These are phyloP conservation scores for Ceuthmochares aereus DNA, from an alignment of 2,113 vertebrate species.

Conservation along the genomic window DNA sequence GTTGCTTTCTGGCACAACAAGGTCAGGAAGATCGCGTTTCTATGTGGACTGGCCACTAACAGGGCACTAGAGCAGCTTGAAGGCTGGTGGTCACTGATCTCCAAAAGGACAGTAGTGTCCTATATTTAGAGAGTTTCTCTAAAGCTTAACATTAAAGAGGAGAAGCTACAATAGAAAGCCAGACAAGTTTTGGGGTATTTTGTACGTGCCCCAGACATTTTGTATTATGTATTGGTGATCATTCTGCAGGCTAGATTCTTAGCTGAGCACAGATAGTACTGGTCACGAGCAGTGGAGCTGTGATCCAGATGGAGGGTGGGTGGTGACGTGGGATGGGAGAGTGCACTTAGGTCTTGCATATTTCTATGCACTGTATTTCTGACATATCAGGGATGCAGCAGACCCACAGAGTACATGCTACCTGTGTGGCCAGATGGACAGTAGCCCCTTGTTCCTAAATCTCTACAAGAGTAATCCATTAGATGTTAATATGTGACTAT, in stretches of 20 bases:
- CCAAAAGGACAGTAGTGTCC: not conserved
- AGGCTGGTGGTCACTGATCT: not conserved
- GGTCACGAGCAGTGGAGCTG: accelerated
- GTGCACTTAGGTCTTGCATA: not conserved
- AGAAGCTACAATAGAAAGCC: not conserved
- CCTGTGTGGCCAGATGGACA: not conserved
- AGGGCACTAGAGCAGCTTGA: not conserved
- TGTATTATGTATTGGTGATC: not conserved
- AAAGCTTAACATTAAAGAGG: not conserved
- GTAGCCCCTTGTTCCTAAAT: not conserved
- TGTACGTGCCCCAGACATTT: not conserved
- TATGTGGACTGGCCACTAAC: not conserved
- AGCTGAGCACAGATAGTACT: not conserved
- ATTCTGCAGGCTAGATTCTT: not conserved
- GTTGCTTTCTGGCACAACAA: not conserved
- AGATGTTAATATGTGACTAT: not conserved
- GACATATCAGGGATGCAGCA: not conserved
- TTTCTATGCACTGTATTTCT: not conserved
- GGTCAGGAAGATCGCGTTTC: not conserved
- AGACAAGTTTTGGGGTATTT: not conserved
- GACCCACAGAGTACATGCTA: not conserved
- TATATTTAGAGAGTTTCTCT: not conserved
- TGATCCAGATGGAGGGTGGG: not conserved
- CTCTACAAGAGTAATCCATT: not conserved
- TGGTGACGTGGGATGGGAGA: not conserved